Evolutionary conservation across 2,888 invertebrate genomes (phyloP).

Genomic region (Zeuzera pyrina): DNA sequence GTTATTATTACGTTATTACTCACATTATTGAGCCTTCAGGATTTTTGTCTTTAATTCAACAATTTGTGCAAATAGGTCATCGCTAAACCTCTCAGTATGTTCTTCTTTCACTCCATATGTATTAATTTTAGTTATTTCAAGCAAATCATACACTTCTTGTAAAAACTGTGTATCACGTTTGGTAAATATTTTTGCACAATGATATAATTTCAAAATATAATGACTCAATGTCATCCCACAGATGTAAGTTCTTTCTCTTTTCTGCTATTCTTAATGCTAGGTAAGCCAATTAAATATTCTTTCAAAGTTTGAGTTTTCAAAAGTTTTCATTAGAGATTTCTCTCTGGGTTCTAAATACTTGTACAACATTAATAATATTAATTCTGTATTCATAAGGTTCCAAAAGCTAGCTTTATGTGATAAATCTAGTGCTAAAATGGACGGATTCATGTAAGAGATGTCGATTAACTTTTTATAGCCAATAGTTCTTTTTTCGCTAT

Average conservation of each 20-base stretch:
- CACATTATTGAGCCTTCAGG: no score
- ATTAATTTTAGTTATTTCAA: constrained; percentile 41
- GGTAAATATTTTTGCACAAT: constrained; percentile 42
- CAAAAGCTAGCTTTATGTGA: constrained; percentile 57
- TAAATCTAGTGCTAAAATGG: constrained; percentile 50
- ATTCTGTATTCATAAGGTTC: constrained; percentile 46
- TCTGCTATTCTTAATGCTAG: constrained; percentile 43
- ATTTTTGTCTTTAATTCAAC: constrained; percentile 30
- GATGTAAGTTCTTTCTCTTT: constrained; percentile 47
- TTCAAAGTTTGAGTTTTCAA: constrained; percentile 37
- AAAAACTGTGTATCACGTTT: constrained; percentile 26
- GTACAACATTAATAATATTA: constrained; percentile 51
- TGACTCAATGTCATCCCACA: constrained; percentile 57
- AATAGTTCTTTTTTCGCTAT: constrained; percentile 50
- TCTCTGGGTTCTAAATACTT: constrained; percentile 37
- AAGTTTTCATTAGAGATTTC: constrained; percentile 41
- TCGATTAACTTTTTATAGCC: constrained; percentile 58
- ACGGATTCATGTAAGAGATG: constrained; percentile 45
- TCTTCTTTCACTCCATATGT: constrained; percentile 40
- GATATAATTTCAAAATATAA: constrained; percentile 39
- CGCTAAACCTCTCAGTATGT: constrained; percentile 53
- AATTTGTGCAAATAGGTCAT: constrained; percentile 49
- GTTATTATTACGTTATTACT: no score
- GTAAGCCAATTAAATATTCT: constrained; percentile 38
- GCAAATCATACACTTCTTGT: constrained; percentile 30